These are phyloP conservation scores for Onthophagus sagittarius DNA, from an alignment of 2,888 invertebrate genomes.

Conservation along the genomic window DNA sequence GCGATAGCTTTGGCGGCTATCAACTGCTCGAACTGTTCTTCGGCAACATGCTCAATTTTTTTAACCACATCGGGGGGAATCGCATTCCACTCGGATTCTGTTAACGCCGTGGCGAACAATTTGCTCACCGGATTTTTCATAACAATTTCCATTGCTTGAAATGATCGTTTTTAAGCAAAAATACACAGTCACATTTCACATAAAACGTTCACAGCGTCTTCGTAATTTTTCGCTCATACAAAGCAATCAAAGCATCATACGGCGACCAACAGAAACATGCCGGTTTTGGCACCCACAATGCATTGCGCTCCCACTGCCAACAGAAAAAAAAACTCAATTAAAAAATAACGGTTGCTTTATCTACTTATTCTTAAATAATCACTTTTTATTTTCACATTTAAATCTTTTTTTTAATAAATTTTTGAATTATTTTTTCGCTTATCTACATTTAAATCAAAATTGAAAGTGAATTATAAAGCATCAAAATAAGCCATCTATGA, in stretches of 20 bases:
- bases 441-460: too few relatives aligned
- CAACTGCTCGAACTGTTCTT: conserved; percentile 65
- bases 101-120: conserved; percentile 47
- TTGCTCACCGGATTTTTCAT: conserved; percentile 35
- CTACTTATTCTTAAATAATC: too few relatives aligned
- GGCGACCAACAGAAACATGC: conserved; percentile 28
- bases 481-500: too few relatives aligned
- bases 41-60: conserved; percentile 61
- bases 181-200: conserved; percentile 19
- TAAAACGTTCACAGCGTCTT: conserved; percentile 7
- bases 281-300: conserved; percentile 30
- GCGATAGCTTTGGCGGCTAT: conserved; percentile 70
- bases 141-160: conserved; percentile 38
- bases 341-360: neutral
- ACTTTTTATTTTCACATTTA: too few relatives aligned
- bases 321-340: neutral
- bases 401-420: too few relatives aligned
- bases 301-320: conserved; percentile 16
- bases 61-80: conserved; percentile 54
- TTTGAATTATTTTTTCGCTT: too few relatives aligned
- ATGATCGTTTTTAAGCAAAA: conserved; percentile 7
- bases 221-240: conserved; percentile 1
- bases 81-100: conserved; percentile 53
- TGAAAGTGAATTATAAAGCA: too few relatives aligned
- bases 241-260: conserved; percentile 10